Evolutionary conservation across 2,797 vertebrate genomes (phyloP).

Genomic region (Acanthornis magna): DNA sequence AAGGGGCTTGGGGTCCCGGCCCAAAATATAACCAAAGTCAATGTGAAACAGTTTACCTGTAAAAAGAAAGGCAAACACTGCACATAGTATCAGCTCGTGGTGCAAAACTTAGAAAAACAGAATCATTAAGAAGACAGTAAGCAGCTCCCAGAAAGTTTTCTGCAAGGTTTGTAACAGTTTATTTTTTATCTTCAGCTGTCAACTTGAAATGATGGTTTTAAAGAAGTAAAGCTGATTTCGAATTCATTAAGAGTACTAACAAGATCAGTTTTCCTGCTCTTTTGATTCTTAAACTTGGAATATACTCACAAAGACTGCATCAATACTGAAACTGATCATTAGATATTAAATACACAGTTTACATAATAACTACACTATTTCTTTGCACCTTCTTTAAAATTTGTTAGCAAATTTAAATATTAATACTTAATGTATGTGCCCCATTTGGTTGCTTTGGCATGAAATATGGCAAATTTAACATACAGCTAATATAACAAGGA

Average conservation of each 20-base stretch:
- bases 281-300: not conserved
- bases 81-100: not conserved
- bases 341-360: not conserved
- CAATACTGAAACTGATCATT: not conserved
- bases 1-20: slow-evolving; percentile 94
- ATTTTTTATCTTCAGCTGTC: not conserved
- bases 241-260: not conserved
- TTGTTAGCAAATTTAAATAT: not conserved
- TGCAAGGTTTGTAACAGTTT: accelerated
- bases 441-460: not conserved
- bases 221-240: not conserved
- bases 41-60: slow-evolving; percentile 97
- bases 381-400: not conserved
- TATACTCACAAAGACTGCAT: not conserved
- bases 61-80: not conserved
- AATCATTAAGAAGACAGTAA: not conserved
- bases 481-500: not conserved
- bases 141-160: not conserved
- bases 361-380: not conserved
- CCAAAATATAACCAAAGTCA: slow-evolving; percentile 97
- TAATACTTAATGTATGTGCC: not conserved
- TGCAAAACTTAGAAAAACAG: not conserved
- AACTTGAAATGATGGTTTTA: not conserved
- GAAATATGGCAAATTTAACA: not conserved
- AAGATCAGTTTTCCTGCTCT: not conserved